Percentiles rank a stretch among this genome's conserved stretches.
Conservation (phyloP, 2,797 vertebrate genomes). For the Coccyzus lansbergi region DNA sequence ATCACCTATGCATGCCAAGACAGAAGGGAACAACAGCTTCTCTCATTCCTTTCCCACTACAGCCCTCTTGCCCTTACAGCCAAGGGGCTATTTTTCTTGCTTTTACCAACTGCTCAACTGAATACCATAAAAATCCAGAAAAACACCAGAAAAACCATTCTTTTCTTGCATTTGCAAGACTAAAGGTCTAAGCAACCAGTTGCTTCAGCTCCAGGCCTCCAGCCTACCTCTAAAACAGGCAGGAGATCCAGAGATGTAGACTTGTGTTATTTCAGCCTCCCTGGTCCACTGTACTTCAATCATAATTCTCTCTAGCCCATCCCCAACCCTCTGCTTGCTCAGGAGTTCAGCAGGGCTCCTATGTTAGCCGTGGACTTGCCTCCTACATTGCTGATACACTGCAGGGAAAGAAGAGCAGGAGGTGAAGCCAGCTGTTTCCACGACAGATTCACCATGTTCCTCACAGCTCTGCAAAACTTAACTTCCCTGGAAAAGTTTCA, state of each 20-base stretch:
- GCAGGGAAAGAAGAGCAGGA: not conserved
- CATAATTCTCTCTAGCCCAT: not conserved
- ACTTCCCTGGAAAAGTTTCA: constrained; percentile 71
- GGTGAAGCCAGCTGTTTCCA: constrained; percentile 27
- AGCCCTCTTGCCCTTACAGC: not conserved
- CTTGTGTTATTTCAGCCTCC: not conserved
- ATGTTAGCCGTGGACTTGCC: not conserved
- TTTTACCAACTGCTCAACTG: not conserved
- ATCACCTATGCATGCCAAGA: not conserved
- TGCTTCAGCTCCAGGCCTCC: not conserved
- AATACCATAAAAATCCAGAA: not conserved
- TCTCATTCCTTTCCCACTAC: not conserved
- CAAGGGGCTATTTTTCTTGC: not conserved
- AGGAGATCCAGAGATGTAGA: rapidly evolving
- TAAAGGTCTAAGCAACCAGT: not conserved
- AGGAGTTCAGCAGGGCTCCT: not conserved
- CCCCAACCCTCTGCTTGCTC: not conserved
- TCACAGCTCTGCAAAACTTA: constrained; percentile 55
- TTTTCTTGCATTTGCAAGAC: not conserved
- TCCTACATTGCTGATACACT: rapidly evolving
- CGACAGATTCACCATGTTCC: constrained; percentile 48
- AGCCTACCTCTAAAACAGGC: not conserved
- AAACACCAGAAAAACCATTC: not conserved
- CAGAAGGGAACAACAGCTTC: not conserved
- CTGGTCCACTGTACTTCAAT: not conserved